Percentiles rank a stretch among this genome's conserved stretches.
These are phyloP conservation scores for Chlamydotis undulata DNA, from an alignment of 2,113 vertebrate genomes.

Conservation along the genomic window DNA sequence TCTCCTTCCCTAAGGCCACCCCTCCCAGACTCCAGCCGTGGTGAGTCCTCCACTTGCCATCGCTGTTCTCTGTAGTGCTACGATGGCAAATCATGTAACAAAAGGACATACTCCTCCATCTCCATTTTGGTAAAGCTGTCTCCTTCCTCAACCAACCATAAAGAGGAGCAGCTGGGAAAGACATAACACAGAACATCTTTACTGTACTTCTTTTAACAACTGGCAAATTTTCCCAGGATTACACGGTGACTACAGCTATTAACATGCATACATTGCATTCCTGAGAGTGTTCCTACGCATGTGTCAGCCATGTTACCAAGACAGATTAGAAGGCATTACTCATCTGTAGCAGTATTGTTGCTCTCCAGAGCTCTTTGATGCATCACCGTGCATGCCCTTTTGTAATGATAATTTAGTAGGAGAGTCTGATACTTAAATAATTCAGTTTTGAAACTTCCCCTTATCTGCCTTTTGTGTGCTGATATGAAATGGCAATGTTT, in stretches of 20 bases:
- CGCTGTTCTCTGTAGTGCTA: background rate
- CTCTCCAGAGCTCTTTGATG: conserved; percentile 35
- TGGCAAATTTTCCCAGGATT: background rate
- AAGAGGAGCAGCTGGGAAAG: background rate
- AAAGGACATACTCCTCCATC: background rate
- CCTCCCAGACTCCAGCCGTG: fast-evolving
- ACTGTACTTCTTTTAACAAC: background rate
- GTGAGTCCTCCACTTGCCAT: background rate
- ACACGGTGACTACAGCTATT: background rate
- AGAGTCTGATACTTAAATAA: background rate
- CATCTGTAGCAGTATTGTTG: background rate
- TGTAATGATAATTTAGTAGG: conserved; percentile 9
- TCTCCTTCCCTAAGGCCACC: background rate
- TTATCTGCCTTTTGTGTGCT: background rate
- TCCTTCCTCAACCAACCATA: background rate
- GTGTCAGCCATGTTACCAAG: background rate
- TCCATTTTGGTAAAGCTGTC: background rate
- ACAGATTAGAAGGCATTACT: background rate
- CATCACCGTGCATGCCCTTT: background rate
- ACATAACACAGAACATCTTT: background rate
- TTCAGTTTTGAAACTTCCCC: background rate
- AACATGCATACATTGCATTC: background rate
- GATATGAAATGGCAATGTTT: background rate
- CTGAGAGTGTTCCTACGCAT: background rate
- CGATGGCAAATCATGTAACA: fast-evolving